Evolutionary conservation across 2,797 vertebrate species (phyloP).

Genomic region (Ficedula albicollis): DNA sequence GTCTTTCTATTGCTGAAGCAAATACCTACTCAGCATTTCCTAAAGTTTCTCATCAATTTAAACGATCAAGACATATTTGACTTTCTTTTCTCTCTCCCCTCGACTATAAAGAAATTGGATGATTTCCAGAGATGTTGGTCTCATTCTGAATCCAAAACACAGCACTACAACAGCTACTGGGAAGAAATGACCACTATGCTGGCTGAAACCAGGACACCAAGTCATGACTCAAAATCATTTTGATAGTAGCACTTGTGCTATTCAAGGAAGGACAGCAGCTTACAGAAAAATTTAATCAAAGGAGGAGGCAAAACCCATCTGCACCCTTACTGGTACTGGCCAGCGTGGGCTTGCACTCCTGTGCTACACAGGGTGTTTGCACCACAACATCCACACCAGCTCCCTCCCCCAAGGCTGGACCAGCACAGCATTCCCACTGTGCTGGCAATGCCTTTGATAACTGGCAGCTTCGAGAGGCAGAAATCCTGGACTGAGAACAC

Average conservation of each 20-base stretch:
- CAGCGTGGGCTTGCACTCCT: background rate
- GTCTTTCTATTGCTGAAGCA: background rate
- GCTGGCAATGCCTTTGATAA: background rate
- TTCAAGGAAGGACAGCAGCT: background rate
- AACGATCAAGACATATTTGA: background rate
- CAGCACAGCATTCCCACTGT: background rate
- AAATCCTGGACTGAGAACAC: background rate
- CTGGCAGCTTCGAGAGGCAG: background rate
- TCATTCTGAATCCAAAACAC: background rate
- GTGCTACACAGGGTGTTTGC: rapidly evolving
- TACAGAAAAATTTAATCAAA: background rate
- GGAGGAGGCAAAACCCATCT: background rate
- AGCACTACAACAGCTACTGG: background rate
- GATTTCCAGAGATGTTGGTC: background rate
- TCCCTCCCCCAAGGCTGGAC: background rate
- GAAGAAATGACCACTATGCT: background rate
- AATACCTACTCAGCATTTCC: background rate
- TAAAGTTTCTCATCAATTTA: background rate
- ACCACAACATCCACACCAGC: background rate
- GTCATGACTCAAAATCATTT: background rate
- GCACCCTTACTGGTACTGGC: background rate
- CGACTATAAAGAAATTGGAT: background rate
- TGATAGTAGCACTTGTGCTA: background rate
- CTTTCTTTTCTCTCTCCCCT: background rate
- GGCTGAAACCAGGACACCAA: background rate